phyloP scores from a whole-genome alignment of 2,797 vertebrate genomes.

The Hephaestus fuliginosus region DNA sequence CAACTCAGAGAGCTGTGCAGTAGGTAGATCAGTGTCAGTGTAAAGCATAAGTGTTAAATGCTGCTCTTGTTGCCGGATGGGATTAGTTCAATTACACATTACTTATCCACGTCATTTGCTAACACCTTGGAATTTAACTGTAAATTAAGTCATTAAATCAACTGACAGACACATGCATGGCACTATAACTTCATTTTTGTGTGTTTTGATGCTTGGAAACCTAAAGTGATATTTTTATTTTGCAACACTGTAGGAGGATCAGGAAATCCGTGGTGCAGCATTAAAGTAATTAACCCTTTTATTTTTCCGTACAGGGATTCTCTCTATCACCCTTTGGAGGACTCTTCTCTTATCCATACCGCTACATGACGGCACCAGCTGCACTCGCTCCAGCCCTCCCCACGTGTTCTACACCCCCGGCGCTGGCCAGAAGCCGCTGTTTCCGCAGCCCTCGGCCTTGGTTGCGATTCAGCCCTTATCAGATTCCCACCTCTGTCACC shows the following conservation, averaged over 20 bases:
- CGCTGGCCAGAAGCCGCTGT: slow-evolving; percentile 85
- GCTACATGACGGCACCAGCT: slow-evolving; percentile 89
- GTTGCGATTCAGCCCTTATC: slow-evolving; percentile 92
- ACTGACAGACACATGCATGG: not conserved
- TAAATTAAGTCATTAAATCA: slow-evolving; percentile 3
- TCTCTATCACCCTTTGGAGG: slow-evolving; percentile 92
- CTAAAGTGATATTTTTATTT: not conserved
- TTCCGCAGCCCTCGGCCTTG: slow-evolving; percentile 87
- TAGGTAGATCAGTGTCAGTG: not conserved
- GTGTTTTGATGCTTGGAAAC: too few relatives aligned
- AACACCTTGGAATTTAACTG: not conserved
- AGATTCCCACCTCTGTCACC: slow-evolving; percentile 85
- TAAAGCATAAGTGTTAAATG: not conserved
- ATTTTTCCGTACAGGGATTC: slow-evolving; percentile 85
- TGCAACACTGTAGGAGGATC: not conserved
- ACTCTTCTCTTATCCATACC: slow-evolving; percentile 91
- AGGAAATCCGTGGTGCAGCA: not conserved
- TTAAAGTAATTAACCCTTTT: not conserved
- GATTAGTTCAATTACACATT: not conserved
- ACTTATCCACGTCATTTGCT: not conserved
- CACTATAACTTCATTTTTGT: not conserved
- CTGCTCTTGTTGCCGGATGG: not conserved
- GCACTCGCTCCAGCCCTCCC: slow-evolving; percentile 75
- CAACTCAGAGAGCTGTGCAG: not conserved
- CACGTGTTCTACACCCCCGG: slow-evolving; percentile 78